Evolutionary conservation across 2,113 vertebrate genomes (phyloP).

Genomic region (Numenius arquata): DNA sequence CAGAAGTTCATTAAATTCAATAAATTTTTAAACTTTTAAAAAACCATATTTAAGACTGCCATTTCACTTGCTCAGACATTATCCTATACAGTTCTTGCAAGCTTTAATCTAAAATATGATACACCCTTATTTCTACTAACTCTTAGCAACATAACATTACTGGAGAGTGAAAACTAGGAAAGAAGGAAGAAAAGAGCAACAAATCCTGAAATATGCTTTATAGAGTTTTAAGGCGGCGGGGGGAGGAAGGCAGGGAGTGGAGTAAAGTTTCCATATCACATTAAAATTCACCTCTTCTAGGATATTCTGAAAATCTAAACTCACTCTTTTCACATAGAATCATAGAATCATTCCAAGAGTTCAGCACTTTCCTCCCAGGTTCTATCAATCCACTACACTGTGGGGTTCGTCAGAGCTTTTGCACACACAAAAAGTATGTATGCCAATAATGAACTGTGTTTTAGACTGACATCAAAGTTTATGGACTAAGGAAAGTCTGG

Average conservation of each 20-base stretch:
- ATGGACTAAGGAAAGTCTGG: neutral
- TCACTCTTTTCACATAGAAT: neutral
- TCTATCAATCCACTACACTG: too few species aligned
- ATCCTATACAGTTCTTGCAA: neutral
- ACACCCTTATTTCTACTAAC: neutral
- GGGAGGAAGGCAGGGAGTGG: too few species aligned
- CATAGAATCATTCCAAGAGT: neutral
- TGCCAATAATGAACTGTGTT: neutral
- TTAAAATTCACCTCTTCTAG: neutral
- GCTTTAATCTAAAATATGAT: neutral
- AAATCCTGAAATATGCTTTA: neutral
- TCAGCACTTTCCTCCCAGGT: neutral
- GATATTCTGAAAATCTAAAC: neutral
- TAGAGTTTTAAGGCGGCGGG: too few species aligned
- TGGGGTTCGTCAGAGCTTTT: neutral
- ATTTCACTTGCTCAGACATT: neutral
- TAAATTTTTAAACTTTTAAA: neutral
- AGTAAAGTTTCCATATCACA: neutral
- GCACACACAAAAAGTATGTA: neutral
- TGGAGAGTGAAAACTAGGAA: neutral
- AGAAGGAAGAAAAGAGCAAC: neutral
- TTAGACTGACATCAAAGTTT: neutral
- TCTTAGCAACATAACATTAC: neutral
- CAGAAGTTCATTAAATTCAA: neutral
- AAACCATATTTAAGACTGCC: neutral